Conservation (phyloP, 1,140 invertebrate species). For the Melanaphis sacchari region DNA sequence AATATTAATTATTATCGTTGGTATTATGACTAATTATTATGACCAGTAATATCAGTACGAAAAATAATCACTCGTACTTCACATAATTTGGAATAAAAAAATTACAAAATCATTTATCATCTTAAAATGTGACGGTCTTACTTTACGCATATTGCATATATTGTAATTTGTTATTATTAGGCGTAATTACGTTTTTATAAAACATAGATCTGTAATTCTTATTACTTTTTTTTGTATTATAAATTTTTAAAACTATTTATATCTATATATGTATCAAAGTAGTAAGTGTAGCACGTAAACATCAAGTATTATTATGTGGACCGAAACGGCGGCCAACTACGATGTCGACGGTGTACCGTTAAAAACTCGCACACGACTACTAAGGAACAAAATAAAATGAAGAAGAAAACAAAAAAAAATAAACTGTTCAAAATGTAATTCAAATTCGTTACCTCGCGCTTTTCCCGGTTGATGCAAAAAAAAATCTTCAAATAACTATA, state of each 20-base stretch:
- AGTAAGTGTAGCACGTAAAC: not conserved
- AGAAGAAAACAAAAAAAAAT: conserved; percentile 5
- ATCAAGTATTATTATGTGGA: not conserved
- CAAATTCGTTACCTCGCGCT: not conserved
- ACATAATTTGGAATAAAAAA: not conserved
- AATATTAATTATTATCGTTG: not conserved
- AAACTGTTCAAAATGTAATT: not conserved
- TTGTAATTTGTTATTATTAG: not conserved
- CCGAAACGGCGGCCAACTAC: not conserved
- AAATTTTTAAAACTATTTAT: not conserved
- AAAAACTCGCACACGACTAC: not conserved
- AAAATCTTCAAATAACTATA: not conserved
- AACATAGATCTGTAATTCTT: not conserved
- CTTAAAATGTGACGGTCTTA: not conserved
- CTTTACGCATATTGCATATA: not conserved
- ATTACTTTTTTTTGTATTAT: not conserved
- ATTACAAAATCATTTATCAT: not conserved
- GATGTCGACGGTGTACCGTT: not conserved
- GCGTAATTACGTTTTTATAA: not conserved
- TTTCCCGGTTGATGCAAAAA: not conserved
- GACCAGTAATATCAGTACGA: not conserved
- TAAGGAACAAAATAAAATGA: not conserved
- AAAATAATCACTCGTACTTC: not conserved
- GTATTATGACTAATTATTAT: not conserved
- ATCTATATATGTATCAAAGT: not conserved